These are phyloP conservation scores for Ptychadena robeensis DNA, from an alignment of 2,797 vertebrate species.

Conservation along the genomic window DNA sequence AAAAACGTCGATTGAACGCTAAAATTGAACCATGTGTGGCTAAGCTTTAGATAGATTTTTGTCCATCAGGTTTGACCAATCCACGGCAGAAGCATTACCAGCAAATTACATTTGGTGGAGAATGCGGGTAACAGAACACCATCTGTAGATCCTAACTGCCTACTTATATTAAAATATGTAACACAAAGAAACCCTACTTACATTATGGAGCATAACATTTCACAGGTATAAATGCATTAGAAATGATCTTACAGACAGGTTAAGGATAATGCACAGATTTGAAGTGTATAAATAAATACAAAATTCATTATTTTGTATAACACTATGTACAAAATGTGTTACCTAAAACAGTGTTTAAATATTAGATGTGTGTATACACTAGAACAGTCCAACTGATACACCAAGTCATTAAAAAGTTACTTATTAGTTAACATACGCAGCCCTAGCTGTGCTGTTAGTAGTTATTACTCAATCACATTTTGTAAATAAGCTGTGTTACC, in stretches of 20 bases:
- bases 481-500: constrained; percentile 64
- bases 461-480: constrained; percentile 5
- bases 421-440: constrained; percentile 8
- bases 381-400: background rate
- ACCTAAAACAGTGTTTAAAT: background rate
- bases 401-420: background rate
- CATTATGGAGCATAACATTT: no score
- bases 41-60: no score
- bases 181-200: background rate
- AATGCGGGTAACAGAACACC: no score
- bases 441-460: constrained; percentile 16
- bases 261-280: background rate
- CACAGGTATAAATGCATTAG: background rate
- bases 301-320: background rate
- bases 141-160: no score
- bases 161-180: background rate
- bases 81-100: no score
- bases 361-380: background rate
- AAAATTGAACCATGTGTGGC: no score
- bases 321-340: background rate
- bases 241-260: background rate
- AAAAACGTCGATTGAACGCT: no score
- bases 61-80: no score
- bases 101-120: no score
- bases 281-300: background rate